Percentiles rank a stretch among this genome's conserved stretches.
Conservation (phyloP, 2,888 invertebrate genomes). For the Eupsilia transversa region DNA sequence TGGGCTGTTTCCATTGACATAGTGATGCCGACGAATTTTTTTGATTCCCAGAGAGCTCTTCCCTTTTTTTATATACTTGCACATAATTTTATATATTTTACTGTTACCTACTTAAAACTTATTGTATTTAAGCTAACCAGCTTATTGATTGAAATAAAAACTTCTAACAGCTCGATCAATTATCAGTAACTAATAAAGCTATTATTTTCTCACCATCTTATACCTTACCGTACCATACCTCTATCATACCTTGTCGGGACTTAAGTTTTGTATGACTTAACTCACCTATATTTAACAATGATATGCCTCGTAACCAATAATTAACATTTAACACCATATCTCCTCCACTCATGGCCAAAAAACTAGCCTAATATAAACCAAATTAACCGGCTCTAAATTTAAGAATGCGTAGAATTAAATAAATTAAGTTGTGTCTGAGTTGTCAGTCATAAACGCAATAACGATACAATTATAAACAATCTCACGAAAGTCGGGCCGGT, state of each 20-base stretch:
- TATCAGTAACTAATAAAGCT: not conserved
- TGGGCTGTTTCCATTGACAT: not conserved
- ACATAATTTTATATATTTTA: too few species aligned
- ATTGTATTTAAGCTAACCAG: not conserved
- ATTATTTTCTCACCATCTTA: not conserved
- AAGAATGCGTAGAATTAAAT: constrained; percentile 70
- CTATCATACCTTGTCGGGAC: not conserved
- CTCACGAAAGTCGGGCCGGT: constrained; percentile 65
- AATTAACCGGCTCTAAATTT: constrained; percentile 64
- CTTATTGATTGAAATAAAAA: not conserved
- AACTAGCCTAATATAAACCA: constrained; percentile 61
- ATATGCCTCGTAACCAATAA: constrained; percentile 27
- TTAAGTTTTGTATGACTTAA: not conserved
- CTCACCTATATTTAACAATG: constrained; percentile 16
- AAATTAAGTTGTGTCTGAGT: constrained; percentile 67
- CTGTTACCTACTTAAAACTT: not conserved
- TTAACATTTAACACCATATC: constrained; percentile 38
- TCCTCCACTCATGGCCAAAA: constrained; percentile 28
- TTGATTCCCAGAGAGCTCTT: not conserved
- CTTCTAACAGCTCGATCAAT: not conserved
- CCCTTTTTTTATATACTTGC: not conserved
- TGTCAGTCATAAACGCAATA: constrained; percentile 64
- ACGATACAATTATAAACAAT: constrained; percentile 71
- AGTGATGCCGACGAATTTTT: not conserved
- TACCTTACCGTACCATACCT: too few species aligned